Evolutionary conservation across 1,140 invertebrate genomes (phyloP), one percentile per base, ranked within the genome.

Genomic region (Sinella curviseta): DNA sequence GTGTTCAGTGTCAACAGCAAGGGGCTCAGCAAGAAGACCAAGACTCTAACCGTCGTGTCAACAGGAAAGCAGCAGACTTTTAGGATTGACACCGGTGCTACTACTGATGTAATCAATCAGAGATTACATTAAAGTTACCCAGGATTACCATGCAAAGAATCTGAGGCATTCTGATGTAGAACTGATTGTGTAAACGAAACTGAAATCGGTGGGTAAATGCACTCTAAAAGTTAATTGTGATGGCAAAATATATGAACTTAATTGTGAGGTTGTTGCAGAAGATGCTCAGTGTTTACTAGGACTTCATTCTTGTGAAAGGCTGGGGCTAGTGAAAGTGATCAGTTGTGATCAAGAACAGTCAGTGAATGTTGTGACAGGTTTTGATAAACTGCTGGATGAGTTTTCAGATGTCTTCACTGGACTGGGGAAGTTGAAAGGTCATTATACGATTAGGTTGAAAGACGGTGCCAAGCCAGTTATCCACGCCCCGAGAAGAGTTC

Each of bases 401-500:
- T 78, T 33, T 65, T 14, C 67, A n/a, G 70, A 78, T 28, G 77
- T 78, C 16, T 78, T 78, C 39, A 74, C 67, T 0, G 77, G 77
- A 55, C 26, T 78, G 1, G 77, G 77, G 34, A 78, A 78, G 33
- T 54, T 78, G 4, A 12, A 78, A 74, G 77, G 77, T 0, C 28
- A 74, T 12, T 78, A 78, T 33, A 74, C 74, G 48, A 78, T 78
- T 3, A 35, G 33, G 1, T 33, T 78, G 26, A 24, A 35, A 2
- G 77, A 78, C 2, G 60, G 12, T 26, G 48, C 48, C 0, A 74
- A 78, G 36, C 77, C 77, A 77, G 76, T 76, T 60, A 31, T 82
- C n/a, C 76, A 79, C 4, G 75, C 83, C 26, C 84, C 84, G 20
- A 55, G 86, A 78, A 77, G 80, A 60, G 81, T 85, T 74, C 84